Evolutionary conservation across 2,113 vertebrate genomes (phyloP).

Genomic region (Petrocephalus microphthalmus): DNA sequence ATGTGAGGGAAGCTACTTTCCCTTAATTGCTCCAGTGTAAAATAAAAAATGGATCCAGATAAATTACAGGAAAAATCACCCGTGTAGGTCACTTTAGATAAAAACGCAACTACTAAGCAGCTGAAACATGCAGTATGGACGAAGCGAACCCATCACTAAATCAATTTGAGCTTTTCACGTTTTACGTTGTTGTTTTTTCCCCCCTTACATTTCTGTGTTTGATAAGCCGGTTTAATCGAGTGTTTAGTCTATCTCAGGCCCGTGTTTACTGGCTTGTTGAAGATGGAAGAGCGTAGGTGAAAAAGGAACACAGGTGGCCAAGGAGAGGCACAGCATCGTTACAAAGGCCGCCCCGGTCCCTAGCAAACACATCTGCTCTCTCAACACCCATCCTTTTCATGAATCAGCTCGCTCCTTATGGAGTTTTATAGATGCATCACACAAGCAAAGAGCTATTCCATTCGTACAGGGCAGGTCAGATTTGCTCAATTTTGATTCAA

Average conservation of each 20-base stretch:
- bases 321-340: background rate
- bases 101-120: background rate
- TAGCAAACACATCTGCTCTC: background rate
- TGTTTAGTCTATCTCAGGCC: background rate
- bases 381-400: background rate
- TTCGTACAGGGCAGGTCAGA: slow-evolving; percentile 26
- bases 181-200: background rate
- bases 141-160: background rate
- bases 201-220: background rate
- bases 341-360: background rate
- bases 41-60: background rate
- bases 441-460: slow-evolving; percentile 20
- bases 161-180: background rate
- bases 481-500: slow-evolving; percentile 28
- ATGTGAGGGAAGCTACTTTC: background rate
- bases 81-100: background rate
- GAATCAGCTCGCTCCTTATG: slow-evolving; percentile 12
- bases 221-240: background rate
- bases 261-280: background rate
- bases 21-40: background rate
- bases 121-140: background rate
- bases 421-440: background rate
- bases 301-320: background rate
- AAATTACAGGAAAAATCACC: background rate
- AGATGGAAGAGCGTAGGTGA: background rate